Conservation (phyloP, 2,888 invertebrate genomes). For the Kryphioiulus occultus region DNA sequence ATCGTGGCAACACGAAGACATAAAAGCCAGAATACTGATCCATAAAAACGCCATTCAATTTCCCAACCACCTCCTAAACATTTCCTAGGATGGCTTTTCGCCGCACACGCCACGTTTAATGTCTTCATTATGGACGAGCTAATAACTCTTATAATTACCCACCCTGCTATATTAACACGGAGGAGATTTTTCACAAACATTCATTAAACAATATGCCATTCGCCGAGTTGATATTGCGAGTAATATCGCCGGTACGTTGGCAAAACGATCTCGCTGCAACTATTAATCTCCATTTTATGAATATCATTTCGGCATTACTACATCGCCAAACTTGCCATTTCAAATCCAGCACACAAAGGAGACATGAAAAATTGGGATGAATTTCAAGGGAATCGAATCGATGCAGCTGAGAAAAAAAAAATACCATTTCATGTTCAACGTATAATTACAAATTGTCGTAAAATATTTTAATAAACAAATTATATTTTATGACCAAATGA, state of each 20-base stretch:
- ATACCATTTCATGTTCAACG: no score
- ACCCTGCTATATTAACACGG: neutral
- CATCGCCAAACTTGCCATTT: neutral
- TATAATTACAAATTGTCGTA: no score
- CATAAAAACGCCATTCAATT: slow-evolving; percentile 5
- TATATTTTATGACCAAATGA: no score
- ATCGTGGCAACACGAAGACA: neutral
- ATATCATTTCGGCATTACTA: slow-evolving; percentile 20
- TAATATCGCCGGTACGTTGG: neutral
- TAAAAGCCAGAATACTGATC: neutral
- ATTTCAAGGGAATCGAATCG: neutral
- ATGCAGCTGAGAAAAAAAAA: no score
- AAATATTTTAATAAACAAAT: no score
- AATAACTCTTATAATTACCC: slow-evolving; percentile 31
- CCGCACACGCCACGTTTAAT: neutral
- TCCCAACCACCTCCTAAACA: neutral
- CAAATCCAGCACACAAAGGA: neutral
- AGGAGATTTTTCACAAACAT: neutral
- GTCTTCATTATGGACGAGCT: slow-evolving; percentile 18
- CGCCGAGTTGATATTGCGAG: neutral
- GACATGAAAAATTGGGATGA: neutral
- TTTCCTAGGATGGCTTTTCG: neutral
- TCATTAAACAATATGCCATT: slow-evolving; percentile 26
- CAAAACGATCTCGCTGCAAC: neutral
- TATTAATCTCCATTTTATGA: slow-evolving; percentile 35